Conservation (phyloP, 2,888 invertebrate genomes). For the Synergus umbraculus region DNA sequence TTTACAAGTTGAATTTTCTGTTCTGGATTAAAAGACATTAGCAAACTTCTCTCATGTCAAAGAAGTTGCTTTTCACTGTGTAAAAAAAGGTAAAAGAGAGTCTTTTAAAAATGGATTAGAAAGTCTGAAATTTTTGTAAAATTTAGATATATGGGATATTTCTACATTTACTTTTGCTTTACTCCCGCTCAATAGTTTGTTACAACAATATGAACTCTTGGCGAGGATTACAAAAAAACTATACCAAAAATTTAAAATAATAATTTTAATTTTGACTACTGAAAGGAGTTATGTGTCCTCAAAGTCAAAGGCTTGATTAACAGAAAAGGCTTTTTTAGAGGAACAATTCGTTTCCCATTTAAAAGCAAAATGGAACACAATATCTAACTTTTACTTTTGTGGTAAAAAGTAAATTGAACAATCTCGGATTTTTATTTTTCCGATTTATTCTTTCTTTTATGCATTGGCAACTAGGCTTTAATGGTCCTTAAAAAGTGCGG, state of each 20-base stretch:
- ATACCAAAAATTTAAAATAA: no score
- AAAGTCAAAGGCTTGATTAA: no score
- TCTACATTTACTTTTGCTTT: no score
- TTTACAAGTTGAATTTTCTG: slow-evolving; percentile 16
- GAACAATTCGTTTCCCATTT: neutral
- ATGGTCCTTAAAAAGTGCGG: slow-evolving; percentile 7
- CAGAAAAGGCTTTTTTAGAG: neutral
- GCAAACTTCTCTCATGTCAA: slow-evolving; percentile 6
- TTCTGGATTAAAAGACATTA: neutral
- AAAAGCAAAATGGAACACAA: neutral
- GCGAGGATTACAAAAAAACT: no score
- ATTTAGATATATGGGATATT: no score
- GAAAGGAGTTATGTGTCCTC: no score
- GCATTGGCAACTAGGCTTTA: neutral
- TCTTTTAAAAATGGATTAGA: neutral
- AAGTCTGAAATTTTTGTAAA: no score
- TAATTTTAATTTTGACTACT: no score
- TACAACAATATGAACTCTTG: no score
- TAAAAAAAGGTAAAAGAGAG: neutral
- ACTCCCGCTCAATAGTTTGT: no score
- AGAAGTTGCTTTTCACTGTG: neutral
- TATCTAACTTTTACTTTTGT: neutral
- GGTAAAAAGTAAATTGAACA: neutral
- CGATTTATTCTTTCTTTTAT: neutral
- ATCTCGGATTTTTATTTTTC: neutral